Conservation (phyloP, 1,140 invertebrate genomes). For the Calephelis virginiensis region DNA sequence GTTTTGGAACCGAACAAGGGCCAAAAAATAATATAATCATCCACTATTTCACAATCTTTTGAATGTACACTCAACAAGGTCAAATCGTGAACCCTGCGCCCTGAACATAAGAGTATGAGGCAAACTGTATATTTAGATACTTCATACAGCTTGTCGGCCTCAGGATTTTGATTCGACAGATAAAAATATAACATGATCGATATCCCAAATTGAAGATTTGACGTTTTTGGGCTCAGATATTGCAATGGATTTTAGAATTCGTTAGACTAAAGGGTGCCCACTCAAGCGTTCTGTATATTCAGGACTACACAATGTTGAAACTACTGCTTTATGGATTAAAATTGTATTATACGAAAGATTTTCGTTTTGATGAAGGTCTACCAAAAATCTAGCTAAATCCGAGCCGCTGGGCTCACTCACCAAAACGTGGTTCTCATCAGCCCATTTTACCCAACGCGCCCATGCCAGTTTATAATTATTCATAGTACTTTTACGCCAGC, state of each 20-base stretch:
- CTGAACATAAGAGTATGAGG: neutral
- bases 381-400: slow-evolving; percentile 28
- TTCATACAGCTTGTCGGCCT: slow-evolving; percentile 4
- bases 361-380: slow-evolving; percentile 21
- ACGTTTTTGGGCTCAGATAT: slow-evolving; percentile 18
- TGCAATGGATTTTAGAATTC: slow-evolving; percentile 19
- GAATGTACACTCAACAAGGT: slow-evolving; percentile 6
- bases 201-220: slow-evolving; percentile 21
- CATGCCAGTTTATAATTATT: slow-evolving; percentile 29
- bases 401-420: slow-evolving; percentile 10
- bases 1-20: slow-evolving; percentile 27
- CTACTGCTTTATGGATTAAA: too few relatives aligned
- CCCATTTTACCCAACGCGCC: slow-evolving; percentile 25
- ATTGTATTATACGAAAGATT: too few relatives aligned
- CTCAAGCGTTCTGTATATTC: too few relatives aligned
- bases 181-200: neutral
- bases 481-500: slow-evolving; percentile 25
- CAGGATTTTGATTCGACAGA: neutral
- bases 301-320: too few relatives aligned
- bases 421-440: slow-evolving; percentile 14
- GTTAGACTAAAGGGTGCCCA: slow-evolving; percentile 21
- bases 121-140: neutral
- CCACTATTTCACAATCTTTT: neutral
- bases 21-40: slow-evolving; percentile 22
- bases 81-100: slow-evolving; percentile 9